Base-by-base conservation (phyloP, 2,888 invertebrate species). In the Crioceris asparagi region DNA sequence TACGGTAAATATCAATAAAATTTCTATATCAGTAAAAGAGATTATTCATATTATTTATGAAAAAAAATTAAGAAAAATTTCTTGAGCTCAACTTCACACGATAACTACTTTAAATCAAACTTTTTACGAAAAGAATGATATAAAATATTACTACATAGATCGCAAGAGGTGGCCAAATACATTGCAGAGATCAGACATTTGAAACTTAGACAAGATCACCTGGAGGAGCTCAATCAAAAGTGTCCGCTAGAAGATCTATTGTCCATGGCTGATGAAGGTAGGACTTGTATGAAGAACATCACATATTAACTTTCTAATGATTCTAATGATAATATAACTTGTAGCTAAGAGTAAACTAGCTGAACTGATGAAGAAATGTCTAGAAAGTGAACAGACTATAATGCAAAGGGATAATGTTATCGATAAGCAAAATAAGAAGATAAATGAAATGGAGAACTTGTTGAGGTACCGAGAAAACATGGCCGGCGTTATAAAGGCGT, bases 381-480 rank as follows among this genome's bases (percentile, higher is more conserved):
- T 60, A 36, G 61, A 63, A 15, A 57, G 57, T 40, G 62, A 64
- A 38, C 56, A 56, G 33, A 59, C 56, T 40, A 53, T 77, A 37
- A 56, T 66, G 5, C 69, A 72, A 45, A 74, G 71, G 46, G 72
- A 75, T 21, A 68, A 71, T 36, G 70, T 73, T 41, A 56, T 77
- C 7, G 73, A 75, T 35, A 71, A 72, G 35, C 74, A 75, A 49
- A 71, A 70, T 40, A 71, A 71, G 38, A 69, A 73, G 40, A 68
- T 77, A 56, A 69, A 68, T 49, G 72, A 74, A 51, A 74, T 75
- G 67, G 72, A 72, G 60, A 74, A 72, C 56, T 66, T 74, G 48
- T 65, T 76, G 47, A 74, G 74, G 65, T 71, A 72, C 50, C 67
- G 74, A 7, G 74, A 75, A 45, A 76, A 75, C 48, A 57, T 78